phyloP scores from a whole-genome alignment of 2,113 vertebrate species.

The Pteropus alecto region DNA sequence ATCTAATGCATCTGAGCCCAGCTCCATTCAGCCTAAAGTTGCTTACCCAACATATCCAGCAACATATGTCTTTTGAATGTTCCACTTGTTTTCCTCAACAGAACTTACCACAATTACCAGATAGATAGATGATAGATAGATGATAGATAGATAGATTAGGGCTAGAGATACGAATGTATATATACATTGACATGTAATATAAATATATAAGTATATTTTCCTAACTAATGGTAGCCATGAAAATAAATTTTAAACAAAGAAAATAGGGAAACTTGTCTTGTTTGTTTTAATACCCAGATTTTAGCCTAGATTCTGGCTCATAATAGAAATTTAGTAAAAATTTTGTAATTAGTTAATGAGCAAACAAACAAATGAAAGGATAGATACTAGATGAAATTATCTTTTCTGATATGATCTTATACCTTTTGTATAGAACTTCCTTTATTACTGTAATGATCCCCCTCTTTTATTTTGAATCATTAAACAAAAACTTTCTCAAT shows the following conservation, averaged over 20 bases:
- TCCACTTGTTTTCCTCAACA: background rate
- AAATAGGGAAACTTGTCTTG: background rate
- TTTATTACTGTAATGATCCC: background rate
- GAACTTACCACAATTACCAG: background rate
- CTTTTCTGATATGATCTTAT: background rate
- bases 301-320: background rate
- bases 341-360: background rate
- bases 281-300: background rate
- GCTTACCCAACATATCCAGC: background rate
- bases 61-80: background rate
- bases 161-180: no score
- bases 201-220: background rate
- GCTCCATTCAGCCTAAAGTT: background rate
- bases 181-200: accelerated
- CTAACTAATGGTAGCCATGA: background rate
- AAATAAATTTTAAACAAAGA: background rate
- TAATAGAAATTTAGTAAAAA: background rate
- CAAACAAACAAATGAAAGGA: background rate
- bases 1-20: background rate
- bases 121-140: no score
- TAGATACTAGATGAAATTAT: background rate
- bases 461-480: background rate
- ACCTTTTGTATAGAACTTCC: background rate
- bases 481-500: background rate
- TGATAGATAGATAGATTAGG: no score